Conservation (phyloP, 2,797 vertebrate species). For the Miichthys miiuy region DNA sequence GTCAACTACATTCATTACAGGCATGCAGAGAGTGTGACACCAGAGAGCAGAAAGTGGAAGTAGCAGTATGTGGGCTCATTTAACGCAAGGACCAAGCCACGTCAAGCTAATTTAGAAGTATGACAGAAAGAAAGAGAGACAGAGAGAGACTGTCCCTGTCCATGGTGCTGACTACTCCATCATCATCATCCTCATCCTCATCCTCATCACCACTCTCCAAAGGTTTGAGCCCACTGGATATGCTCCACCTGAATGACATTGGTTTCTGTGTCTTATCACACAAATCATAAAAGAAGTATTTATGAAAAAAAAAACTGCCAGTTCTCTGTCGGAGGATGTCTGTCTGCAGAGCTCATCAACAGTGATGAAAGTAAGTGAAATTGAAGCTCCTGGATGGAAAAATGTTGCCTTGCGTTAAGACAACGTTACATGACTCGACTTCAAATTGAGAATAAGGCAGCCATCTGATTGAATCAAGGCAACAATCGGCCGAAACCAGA, state of each 20-base stretch:
- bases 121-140: conserved; percentile 31
- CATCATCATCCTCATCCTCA: conserved; percentile 45
- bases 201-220: conserved; percentile 33
- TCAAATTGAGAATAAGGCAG: neutral
- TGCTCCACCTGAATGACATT: neutral
- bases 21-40: neutral
- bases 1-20: conserved; percentile 4
- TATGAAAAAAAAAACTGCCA: neutral
- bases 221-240: conserved; percentile 1
- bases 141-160: conserved; percentile 74
- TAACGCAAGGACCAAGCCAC: conserved; percentile 11
- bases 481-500: conserved; percentile 8
- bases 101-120: conserved; percentile 43
- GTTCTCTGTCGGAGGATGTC: neutral
- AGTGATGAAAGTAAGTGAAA: conserved; percentile 35
- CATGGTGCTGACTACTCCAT: conserved; percentile 83
- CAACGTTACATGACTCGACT: conserved; percentile 6
- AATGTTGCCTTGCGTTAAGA: neutral
- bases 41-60: neutral
- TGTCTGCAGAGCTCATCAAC: conserved; percentile 15
- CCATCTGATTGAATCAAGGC: conserved; percentile 20
- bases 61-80: neutral
- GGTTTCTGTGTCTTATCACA: neutral
- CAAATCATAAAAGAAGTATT: neutral
- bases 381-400: neutral